Conservation (phyloP, 2,113 vertebrate species). For the Epinephelus lanceolatus region DNA sequence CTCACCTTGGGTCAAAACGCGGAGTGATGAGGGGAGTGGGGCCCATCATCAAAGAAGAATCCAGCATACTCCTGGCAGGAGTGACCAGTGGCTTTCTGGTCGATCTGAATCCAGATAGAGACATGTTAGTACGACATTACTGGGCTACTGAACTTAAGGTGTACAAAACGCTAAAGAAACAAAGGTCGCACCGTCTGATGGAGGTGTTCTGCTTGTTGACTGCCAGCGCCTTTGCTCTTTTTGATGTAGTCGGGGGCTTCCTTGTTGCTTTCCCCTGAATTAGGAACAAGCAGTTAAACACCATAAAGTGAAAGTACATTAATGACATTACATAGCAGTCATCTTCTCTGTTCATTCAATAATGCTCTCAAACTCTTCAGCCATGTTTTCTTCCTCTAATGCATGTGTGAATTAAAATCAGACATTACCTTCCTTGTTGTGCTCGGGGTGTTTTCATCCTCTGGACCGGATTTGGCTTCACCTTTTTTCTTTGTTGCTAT, state of each 20-base stretch:
- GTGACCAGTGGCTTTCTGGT: conserved; percentile 80
- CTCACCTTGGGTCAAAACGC: conserved; percentile 84
- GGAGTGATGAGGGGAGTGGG: conserved; percentile 84
- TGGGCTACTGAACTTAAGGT: neutral
- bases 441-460: conserved; percentile 72
- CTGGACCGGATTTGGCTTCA: conserved; percentile 51
- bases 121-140: neutral
- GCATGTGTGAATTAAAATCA: neutral
- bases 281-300: conserved; percentile 15
- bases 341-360: neutral
- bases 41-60: conserved; percentile 81
- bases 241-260: conserved; percentile 80
- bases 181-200: conserved; percentile 73
- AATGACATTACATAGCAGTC: neutral
- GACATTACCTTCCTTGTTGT: conserved; percentile 73
- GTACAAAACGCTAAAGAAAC: neutral
- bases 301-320: neutral
- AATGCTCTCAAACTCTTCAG: neutral
- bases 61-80: conserved; percentile 78
- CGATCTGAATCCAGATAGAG: conserved; percentile 68
- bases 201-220: conserved; percentile 72
- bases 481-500: conserved; percentile 71
- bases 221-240: conserved; percentile 73
- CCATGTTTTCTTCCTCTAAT: neutral
- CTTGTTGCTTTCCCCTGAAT: conserved; percentile 71